These are phyloP conservation scores for Microtus oregoni DNA, from an alignment of 2,113 vertebrate genomes.

Conservation along the genomic window DNA sequence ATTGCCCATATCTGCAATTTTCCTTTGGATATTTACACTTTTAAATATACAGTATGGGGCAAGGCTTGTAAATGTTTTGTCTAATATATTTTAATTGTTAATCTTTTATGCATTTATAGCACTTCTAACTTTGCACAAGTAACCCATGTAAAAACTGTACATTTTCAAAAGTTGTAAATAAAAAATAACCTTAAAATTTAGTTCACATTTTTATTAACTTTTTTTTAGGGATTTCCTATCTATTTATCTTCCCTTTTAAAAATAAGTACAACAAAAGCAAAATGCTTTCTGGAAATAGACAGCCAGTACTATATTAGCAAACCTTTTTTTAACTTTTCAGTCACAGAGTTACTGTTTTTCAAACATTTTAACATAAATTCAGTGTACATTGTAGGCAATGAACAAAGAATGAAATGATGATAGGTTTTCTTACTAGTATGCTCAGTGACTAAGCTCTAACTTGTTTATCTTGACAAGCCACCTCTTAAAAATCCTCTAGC, in stretches of 20 bases:
- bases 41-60: constrained; percentile 84
- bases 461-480: not conserved
- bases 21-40: constrained; percentile 84
- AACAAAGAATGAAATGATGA: constrained; percentile 19
- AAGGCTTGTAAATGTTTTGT: constrained; percentile 84
- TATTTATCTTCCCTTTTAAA: not conserved
- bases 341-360: not conserved
- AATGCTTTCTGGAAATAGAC: constrained; percentile 9
- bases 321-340: constrained; percentile 17
- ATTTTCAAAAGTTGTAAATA: constrained; percentile 99
- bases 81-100: constrained; percentile 82
- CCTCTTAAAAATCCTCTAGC: constrained; percentile 46
- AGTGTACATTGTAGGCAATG: not conserved
- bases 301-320: not conserved
- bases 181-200: constrained; percentile 90
- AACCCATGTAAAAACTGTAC: constrained; percentile 99
- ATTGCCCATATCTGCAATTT: constrained; percentile 71
- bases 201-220: constrained; percentile 46
- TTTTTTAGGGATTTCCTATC: not conserved
- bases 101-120: constrained; percentile 86
- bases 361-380: constrained; percentile 38
- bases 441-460: not conserved
- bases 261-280: constrained; percentile 2
- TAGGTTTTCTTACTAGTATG: not conserved
- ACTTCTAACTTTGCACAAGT: constrained; percentile 94